Conservation (phyloP, 2,113 vertebrate species). For the Platycercus adscitus region DNA sequence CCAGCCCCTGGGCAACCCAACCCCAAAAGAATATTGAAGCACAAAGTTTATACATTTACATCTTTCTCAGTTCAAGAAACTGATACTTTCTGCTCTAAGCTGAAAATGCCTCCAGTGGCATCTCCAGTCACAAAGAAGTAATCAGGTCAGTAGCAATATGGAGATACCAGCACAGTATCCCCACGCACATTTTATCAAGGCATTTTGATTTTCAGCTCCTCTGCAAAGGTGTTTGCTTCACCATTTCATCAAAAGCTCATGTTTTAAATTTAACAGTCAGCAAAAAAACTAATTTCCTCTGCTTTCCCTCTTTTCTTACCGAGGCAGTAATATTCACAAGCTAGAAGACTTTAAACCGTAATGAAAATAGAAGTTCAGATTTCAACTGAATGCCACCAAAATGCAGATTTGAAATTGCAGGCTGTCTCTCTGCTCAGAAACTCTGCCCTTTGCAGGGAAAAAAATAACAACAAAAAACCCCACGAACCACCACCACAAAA, state of each 20-base stretch:
- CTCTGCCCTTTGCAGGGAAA: background rate
- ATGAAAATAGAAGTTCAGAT: background rate
- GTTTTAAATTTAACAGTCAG: background rate
- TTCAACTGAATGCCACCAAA: background rate
- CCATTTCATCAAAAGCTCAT: background rate
- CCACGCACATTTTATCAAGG: background rate
- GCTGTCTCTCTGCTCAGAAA: background rate
- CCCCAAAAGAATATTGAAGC: background rate
- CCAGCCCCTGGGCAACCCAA: background rate
- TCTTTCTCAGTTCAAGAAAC: background rate
- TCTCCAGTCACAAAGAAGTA: background rate
- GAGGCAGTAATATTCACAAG: background rate
- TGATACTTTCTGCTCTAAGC: background rate
- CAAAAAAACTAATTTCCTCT: background rate
- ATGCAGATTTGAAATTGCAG: background rate
- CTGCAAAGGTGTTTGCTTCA: background rate
- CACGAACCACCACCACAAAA: background rate
- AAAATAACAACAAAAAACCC: background rate
- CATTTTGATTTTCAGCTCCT: background rate
- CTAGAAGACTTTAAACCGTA: background rate
- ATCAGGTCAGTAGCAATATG: background rate
- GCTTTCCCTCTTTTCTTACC: background rate
- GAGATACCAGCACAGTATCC: background rate
- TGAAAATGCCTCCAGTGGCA: background rate
- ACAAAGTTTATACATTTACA: background rate